phyloP scores from a whole-genome alignment of 2,797 vertebrate species.

The Oreonectes daqikongensis region DNA sequence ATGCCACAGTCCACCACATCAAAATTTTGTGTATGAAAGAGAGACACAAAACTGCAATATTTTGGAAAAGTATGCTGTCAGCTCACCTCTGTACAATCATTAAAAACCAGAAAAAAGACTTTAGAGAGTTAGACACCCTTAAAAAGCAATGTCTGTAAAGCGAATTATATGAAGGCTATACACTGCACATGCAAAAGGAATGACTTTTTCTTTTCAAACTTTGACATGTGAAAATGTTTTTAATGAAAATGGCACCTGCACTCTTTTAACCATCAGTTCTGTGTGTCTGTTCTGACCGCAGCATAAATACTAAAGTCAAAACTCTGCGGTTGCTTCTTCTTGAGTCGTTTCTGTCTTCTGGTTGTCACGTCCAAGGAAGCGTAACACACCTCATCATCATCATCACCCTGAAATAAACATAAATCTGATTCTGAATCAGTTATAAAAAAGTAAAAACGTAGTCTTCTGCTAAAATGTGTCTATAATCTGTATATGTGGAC shows the following conservation, averaged over 20 bases:
- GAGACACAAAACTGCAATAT: neutral
- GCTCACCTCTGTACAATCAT: neutral
- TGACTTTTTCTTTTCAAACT: too few species aligned
- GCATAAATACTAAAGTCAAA: constrained; percentile 45
- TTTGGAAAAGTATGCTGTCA: neutral
- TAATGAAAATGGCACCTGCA: neutral
- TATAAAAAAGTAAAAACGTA: too few species aligned
- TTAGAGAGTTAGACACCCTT: neutral
- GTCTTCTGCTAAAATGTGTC: too few species aligned
- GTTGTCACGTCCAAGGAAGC: constrained; percentile 25
- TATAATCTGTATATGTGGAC: too few species aligned
- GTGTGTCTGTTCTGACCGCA: constrained; percentile 22
- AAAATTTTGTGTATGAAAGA: neutral
- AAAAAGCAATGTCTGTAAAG: too few species aligned
- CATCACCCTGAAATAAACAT: constrained; percentile 9
- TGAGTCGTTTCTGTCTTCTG: constrained; percentile 1
- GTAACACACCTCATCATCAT: constrained; percentile 25
- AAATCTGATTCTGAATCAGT: neutral
- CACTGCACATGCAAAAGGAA: too few species aligned
- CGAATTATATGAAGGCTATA: too few species aligned
- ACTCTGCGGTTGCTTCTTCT: constrained; percentile 6
- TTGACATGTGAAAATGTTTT: too few species aligned
- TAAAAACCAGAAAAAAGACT: neutral
- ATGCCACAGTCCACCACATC: neutral
- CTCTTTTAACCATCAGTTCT: neutral